Conservation (phyloP, 1,140 invertebrate species). For the Drosophila mojavensis region DNA sequence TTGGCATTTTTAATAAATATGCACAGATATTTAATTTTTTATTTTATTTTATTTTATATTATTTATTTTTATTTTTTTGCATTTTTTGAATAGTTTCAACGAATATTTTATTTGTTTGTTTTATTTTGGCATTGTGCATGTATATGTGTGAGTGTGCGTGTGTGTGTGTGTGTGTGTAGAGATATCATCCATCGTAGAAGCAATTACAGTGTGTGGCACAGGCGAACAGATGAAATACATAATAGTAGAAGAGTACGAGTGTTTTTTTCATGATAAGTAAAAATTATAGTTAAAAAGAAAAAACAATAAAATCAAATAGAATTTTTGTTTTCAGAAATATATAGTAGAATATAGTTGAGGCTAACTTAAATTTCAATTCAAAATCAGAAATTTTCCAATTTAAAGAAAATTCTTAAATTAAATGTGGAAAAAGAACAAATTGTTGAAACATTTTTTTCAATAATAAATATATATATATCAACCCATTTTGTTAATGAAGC, state of each 20-base stretch:
- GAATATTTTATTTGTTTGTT: slow-evolving; percentile 46
- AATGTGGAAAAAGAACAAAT: slow-evolving; percentile 14
- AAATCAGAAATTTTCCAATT: no score
- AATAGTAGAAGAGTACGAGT: slow-evolving; percentile 79
- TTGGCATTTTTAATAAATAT: slow-evolving; percentile 55
- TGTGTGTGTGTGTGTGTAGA: slow-evolving; percentile 45
- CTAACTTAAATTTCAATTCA: not conserved
- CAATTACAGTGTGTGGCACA: slow-evolving; percentile 69
- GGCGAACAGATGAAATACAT: slow-evolving; percentile 82
- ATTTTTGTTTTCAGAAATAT: slow-evolving; percentile 25
- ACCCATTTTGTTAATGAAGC: slow-evolving; percentile 16
- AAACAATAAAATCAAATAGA: slow-evolving; percentile 40
- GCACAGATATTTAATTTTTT: slow-evolving; percentile 40
- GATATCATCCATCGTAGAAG: slow-evolving; percentile 83
- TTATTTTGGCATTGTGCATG: slow-evolving; percentile 8
- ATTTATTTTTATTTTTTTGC: slow-evolving; percentile 23
- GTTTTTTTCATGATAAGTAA: slow-evolving; percentile 42
- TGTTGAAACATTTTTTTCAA: slow-evolving; percentile 7
- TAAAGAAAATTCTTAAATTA: slow-evolving; percentile 23
- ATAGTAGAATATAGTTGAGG: slow-evolving; percentile 8
- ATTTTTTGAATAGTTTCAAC: slow-evolving; percentile 29
- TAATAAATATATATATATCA: slow-evolving; percentile 12
- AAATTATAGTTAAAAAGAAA: slow-evolving; percentile 51
- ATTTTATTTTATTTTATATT: slow-evolving; percentile 19
- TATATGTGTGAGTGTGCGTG: slow-evolving; percentile 35